phyloP scores from a whole-genome alignment of 2,888 invertebrate genomes.

The Ectemnius lituratus region DNA sequence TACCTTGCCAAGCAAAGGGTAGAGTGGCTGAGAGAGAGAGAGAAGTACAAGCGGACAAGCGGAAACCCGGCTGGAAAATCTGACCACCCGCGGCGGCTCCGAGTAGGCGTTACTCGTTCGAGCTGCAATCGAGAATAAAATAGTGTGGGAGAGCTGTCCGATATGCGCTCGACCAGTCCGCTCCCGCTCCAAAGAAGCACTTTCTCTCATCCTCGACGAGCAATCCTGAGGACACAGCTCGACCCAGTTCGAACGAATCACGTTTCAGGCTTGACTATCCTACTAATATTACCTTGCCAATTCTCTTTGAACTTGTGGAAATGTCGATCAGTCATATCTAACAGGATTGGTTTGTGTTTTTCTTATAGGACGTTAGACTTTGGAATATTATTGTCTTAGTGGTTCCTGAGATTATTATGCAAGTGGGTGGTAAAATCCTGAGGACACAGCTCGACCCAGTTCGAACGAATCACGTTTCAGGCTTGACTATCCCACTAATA shows the following conservation, averaged over 20 bases:
- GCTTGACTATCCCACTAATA: no score
- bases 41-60: slow-evolving; percentile 33
- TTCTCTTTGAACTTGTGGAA: no score
- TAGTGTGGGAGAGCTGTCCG: slow-evolving; percentile 56
- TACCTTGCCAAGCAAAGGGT: no score
- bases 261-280: no score
- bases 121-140: slow-evolving; percentile 50
- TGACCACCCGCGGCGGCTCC: slow-evolving; percentile 52
- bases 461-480: slow-evolving; percentile 11
- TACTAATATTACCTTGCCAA: no score
- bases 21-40: neutral
- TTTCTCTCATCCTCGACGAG: slow-evolving; percentile 65
- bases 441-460: slow-evolving; percentile 66
- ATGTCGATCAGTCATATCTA: no score
- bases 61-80: slow-evolving; percentile 47
- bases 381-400: no score
- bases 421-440: no score
- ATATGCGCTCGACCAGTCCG: slow-evolving; percentile 28
- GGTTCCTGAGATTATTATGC: no score
- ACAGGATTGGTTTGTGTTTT: no score
- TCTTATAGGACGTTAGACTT: no score
- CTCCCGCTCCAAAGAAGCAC: slow-evolving; percentile 62
- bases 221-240: slow-evolving; percentile 62
- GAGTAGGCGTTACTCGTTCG: slow-evolving; percentile 51
- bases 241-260: slow-evolving; percentile 55